Evolutionary conservation across 2,797 vertebrate species (phyloP), one percentile per base, ranked within the genome.

Genomic region (Diceros bicornis): DNA sequence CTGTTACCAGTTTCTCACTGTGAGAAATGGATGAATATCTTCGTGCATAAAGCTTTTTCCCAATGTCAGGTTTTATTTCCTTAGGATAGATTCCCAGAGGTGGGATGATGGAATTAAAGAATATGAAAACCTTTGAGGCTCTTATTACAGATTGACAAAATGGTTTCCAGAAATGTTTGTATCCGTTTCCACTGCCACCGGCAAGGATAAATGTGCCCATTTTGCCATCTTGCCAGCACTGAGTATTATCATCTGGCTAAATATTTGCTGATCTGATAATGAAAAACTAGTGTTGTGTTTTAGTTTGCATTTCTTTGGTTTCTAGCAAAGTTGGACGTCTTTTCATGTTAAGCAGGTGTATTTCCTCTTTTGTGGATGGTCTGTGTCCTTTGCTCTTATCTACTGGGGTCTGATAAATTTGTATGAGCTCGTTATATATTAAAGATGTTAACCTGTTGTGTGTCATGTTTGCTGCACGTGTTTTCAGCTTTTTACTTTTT

Each of bases 401-500:
- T 44, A 0, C 50, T 4, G 64, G 82, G 81, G 37, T 68, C 95
- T 50, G 89, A 25, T 34, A 23, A 23, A 3, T 94, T 64, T 94
- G 93, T 95, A 61, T 34, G 52, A 96, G 88, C 69, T 86, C 4
- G 1, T 66, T 92, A 10, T 77, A 7, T 32, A 97, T 97, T 98
- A 97, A 98, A 97, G 83, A 77, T 41, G 52, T 25, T 95, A 91
- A 95, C 83, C 91, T 62, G 47, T 29, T 5, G 20, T 68, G 90
- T 64, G 85, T 75, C 21, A 0, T 25, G 0, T 14, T n/a, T 9
- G 23, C 69, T 11, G n/a, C 41, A 3, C 0, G 0, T 13, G 18
- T 62, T 13, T 75, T 32, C 10, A 1, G 8, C 66, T 4, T 64
- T 47, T 69, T 50, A 0, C 34, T 37, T 29, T 1, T 23, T 66